These are phyloP conservation scores for Apogon hyalosoma DNA, from an alignment of 2,797 vertebrate genomes.

Conservation along the genomic window DNA sequence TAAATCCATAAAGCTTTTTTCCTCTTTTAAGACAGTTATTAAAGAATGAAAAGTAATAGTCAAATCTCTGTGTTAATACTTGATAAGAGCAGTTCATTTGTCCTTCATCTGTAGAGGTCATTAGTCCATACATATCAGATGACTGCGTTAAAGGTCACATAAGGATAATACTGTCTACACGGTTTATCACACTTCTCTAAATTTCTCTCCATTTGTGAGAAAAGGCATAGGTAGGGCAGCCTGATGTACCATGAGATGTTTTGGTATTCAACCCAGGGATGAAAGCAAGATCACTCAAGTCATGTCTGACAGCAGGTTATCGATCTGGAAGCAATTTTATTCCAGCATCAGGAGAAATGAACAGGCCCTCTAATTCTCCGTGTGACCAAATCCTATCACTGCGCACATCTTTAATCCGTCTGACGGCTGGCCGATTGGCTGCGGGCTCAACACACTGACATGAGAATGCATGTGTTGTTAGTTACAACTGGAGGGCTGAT, in stretches of 20 bases:
- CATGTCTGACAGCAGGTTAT: conserved; percentile 72
- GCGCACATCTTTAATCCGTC: conserved; percentile 52
- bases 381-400: conserved; percentile 54
- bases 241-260: conserved; percentile 31
- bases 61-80: no score
- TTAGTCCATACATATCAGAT: conserved; percentile 2
- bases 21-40: no score
- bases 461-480: conserved; percentile 27
- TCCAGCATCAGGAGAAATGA: conserved; percentile 47
- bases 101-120: not conserved
- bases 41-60: no score
- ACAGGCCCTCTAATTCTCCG: conserved; percentile 38
- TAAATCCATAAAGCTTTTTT: no score
- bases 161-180: conserved; percentile 17
- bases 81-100: not conserved
- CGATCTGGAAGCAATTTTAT: conserved; percentile 65
- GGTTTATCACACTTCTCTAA: conserved; percentile 7
- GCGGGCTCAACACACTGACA: conserved; percentile 15
- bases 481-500: conserved; percentile 1
- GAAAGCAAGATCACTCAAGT: conserved; percentile 57
- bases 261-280: conserved; percentile 55
- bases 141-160: conserved; percentile 34
- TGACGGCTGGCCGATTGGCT: conserved; percentile 7
- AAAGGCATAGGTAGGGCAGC: conserved; percentile 5
- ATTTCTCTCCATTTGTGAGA: conserved; percentile 8